These are phyloP conservation scores for Atopsyche davidsoni DNA, from an alignment of 1,140 invertebrate genomes.

Conservation along the genomic window DNA sequence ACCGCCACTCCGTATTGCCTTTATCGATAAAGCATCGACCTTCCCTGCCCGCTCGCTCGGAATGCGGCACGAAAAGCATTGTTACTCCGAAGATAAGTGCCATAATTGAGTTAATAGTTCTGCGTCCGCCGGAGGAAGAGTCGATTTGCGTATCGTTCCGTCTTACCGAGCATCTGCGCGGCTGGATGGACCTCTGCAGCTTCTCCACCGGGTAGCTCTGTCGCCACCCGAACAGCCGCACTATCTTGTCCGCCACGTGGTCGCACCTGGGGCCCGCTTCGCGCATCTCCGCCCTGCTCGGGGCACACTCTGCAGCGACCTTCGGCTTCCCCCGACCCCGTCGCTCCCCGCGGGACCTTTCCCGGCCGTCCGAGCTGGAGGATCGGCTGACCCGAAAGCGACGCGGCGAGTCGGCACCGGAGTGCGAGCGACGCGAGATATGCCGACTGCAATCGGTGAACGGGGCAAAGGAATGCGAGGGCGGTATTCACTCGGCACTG, in stretches of 20 bases:
- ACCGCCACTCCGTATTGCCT: background rate
- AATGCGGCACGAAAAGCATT: background rate
- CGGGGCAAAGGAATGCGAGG: too few relatives aligned
- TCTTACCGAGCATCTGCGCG: slow-evolving; percentile 34
- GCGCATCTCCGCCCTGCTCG: slow-evolving; percentile 35
- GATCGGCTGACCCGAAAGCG: too few relatives aligned
- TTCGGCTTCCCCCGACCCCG: too few relatives aligned
- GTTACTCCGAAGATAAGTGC: background rate
- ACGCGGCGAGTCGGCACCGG: too few relatives aligned
- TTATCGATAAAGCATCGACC: slow-evolving; percentile 5
- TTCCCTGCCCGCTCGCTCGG: background rate
- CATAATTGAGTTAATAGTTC: background rate
- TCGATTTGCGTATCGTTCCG: too few relatives aligned
- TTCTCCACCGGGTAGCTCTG: slow-evolving; percentile 71
- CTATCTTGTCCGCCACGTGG: slow-evolving; percentile 62
- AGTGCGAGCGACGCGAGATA: too few relatives aligned
- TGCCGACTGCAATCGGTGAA: too few relatives aligned
- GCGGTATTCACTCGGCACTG: too few relatives aligned
- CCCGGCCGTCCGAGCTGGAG: too few relatives aligned
- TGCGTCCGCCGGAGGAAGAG: too few relatives aligned
- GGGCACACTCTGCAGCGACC: slow-evolving; percentile 15
- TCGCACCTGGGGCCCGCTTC: slow-evolving; percentile 44
- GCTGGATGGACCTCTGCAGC: slow-evolving; percentile 58
- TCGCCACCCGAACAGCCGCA: slow-evolving; percentile 65
- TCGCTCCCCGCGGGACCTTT: too few relatives aligned